phyloP scores from a whole-genome alignment of 2,113 vertebrate genomes.

The Benitochromis conjunctus region DNA sequence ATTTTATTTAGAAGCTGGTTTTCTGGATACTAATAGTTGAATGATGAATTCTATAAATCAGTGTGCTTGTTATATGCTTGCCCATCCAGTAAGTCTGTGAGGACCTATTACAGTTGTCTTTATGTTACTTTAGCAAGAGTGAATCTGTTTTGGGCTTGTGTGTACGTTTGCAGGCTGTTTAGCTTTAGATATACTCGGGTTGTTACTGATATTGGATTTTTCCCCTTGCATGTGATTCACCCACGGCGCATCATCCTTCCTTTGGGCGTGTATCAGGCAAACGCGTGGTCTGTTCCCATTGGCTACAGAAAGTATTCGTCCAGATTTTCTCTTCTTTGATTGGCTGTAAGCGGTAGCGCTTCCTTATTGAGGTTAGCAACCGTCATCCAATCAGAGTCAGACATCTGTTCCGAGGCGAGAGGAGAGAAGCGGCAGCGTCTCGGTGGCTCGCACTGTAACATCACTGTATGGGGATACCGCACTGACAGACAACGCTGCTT shows the following conservation, averaged over 20 bases:
- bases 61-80: not conserved
- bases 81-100: not conserved
- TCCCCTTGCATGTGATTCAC: not conserved
- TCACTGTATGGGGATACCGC: constrained; percentile 20
- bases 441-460: not conserved
- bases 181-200: not conserved
- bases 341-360: constrained; percentile 22
- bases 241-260: not conserved
- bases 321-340: constrained; percentile 3
- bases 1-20: not conserved
- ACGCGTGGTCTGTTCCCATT: constrained; percentile 72
- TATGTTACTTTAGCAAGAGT: fast-evolving
- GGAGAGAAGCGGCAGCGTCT: constrained; percentile 41
- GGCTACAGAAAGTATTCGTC: not conserved
- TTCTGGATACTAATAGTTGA: not conserved
- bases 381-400: constrained; percentile 69
- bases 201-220: not conserved
- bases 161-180: not conserved
- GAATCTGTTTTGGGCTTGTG: not conserved
- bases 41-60: not conserved
- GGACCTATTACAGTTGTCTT: not conserved
- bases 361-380: constrained; percentile 16
- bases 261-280: constrained; percentile 42
- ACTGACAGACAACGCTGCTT: not conserved
- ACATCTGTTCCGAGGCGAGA: constrained; percentile 78